Evolutionary conservation across 2,888 invertebrate genomes (phyloP).

Genomic region (Xestia ashworthii): DNA sequence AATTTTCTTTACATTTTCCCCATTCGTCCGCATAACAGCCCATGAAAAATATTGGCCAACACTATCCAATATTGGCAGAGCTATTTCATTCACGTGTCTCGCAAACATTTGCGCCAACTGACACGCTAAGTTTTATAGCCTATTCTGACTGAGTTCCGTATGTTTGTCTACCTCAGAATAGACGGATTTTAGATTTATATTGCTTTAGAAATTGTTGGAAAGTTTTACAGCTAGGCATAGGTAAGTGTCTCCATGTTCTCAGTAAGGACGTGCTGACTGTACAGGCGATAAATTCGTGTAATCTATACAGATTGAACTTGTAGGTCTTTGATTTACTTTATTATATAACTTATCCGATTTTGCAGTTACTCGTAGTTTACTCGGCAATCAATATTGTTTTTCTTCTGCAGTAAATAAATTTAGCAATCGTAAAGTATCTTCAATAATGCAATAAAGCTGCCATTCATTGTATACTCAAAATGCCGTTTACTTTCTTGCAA

Average conservation of each 20-base stretch:
- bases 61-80: constrained; percentile 49
- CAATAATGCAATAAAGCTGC: constrained; percentile 8
- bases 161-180: constrained; percentile 28
- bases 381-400: constrained; percentile 18
- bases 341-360: neutral
- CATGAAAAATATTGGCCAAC: constrained; percentile 29
- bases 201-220: constrained; percentile 41
- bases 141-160: constrained; percentile 29
- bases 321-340: neutral
- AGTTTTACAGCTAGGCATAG: constrained; percentile 2
- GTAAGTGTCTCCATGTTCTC: neutral
- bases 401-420: neutral
- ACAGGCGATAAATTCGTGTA: neutral
- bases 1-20: neutral
- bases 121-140: constrained; percentile 49
- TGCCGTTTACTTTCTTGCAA: constrained; percentile 14
- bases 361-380: neutral
- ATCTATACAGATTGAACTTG: neutral
- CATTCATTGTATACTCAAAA: constrained; percentile 8
- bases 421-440: neutral
- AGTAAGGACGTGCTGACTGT: neutral
- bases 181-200: constrained; percentile 37
- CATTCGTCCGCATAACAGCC: neutral
- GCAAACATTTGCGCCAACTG: constrained; percentile 54
- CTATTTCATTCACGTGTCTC: constrained; percentile 45